Base-by-base conservation (phyloP, 2,113 vertebrate genomes). In the Morone saxatilis region DNA sequence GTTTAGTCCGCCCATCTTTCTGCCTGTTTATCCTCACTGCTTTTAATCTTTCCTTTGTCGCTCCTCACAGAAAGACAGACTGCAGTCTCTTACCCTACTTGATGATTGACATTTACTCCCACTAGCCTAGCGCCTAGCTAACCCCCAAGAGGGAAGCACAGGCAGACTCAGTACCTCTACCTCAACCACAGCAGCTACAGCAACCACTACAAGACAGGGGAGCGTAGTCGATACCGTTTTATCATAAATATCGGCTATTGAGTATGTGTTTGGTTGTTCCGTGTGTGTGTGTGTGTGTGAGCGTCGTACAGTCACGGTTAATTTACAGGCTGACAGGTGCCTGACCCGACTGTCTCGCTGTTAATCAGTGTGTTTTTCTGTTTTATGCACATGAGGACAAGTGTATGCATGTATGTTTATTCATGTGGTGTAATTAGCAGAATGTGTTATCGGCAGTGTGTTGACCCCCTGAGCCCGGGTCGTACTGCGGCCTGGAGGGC, bases 391-490 rank as follows among this genome's bases (percentile, higher is more conserved):
- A n/a, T 40, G 36, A 73, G 71, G 77, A 84, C 60, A 16, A 71
- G 63, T 45, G 74, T 63, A 65, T 86, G 41, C 53, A 85, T 31
- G 75, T 72, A 91, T 94, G 81, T 94, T 90, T 94, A 91, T 94
- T 93, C 91, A 88, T 92, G 84, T 70, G 63, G 67, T 83, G 76
- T 93, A 92, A 93, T 92, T 94, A 93, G 92, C 61, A 40, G 76
- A 80, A 76, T 63, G 67, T 74, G 79, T 80, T 91, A 89, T 90
- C 65, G 78, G 89, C 81, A 88, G 82, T 66, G 31, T 2, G 19
- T 70, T 86, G 91, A 90, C 89, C 90, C 81, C 77, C 56, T 76
- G 80, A 91, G 88, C 74, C 83, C 31, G 1, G 86, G 69, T 68
- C 41, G 40, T 71, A 41, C 51, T 57, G 67, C 31, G 47, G 72